Base-by-base conservation (phyloP, 2,888 invertebrate genomes). In the Nymphalis urticae region DNA sequence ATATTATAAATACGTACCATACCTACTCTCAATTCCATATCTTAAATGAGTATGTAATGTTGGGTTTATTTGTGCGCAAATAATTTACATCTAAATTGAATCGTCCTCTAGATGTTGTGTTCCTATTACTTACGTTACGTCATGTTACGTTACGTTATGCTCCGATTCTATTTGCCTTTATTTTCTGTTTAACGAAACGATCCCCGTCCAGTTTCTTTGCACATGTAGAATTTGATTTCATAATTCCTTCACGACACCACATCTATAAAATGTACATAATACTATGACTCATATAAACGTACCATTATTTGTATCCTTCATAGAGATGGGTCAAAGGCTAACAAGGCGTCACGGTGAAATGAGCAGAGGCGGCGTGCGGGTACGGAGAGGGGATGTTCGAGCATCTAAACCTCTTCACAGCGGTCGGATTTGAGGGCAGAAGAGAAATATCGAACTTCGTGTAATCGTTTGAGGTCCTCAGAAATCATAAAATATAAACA, bases 1-100 rank as follows among this genome's bases (percentile, higher is more conserved):
- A 13, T 13, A 42, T 13, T 32, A 56, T 32, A 56, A 8, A 56
- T 17, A 56, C 51, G 9, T 27, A 56, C 17, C 24, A 21, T 27
- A 54, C 17, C 24, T 21, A 24, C 32, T 56, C n/a, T 17, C 27
- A 56, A 56, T 8, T 27, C 17, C 17, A 17, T 27, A 54, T n/a
- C 17, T 7, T n/a, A 56, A 27, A 56, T 56, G 54, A 32, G 54
- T 36, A 21, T 48, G 48, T 17, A 48, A 58, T 58, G 42, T 21
- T n/a, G 53, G 47, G 21, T 66, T 47, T 17, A 19, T 9, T 66
- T 50, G 53, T 53, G 60, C 53, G 21, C 48, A 66, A 61, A 66
- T 56, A 60, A 66, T 66, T 66, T 62, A 62, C 66, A 66, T 66
- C 42, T 66, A 56, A 66, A 66, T 66, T 62, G 61, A 48, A 27